Conservation (phyloP, 2,888 invertebrate species). For the Elysia crispata region DNA sequence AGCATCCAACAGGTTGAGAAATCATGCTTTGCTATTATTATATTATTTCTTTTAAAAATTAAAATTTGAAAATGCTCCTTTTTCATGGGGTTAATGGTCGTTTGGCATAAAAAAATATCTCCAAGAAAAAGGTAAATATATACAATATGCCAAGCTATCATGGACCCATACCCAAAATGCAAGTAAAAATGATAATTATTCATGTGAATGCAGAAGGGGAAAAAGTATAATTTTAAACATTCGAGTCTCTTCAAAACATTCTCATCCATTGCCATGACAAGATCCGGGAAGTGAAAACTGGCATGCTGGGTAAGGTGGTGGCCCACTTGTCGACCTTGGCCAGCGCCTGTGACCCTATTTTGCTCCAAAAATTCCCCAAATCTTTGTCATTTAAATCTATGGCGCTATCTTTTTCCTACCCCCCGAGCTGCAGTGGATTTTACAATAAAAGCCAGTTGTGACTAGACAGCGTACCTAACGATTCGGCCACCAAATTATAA, state of each 20-base stretch:
- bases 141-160: slow-evolving; percentile 49
- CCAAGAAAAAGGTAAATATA: slow-evolving; percentile 36
- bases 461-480: too few relatives aligned
- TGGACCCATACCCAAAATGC: slow-evolving; percentile 43
- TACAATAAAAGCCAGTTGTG: too few relatives aligned
- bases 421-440: too few relatives aligned
- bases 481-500: too few relatives aligned
- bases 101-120: slow-evolving; percentile 33
- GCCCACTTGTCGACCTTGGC: too few relatives aligned
- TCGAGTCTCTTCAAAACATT: neutral
- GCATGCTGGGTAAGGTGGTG: too few relatives aligned
- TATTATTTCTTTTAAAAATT: neutral
- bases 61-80: slow-evolving; percentile 25
- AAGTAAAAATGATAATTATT: neutral
- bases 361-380: too few relatives aligned
- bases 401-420: too few relatives aligned
- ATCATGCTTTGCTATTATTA: slow-evolving; percentile 34
- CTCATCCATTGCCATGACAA: too few relatives aligned
- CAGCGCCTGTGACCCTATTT: too few relatives aligned
- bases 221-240: neutral
- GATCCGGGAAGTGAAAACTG: too few relatives aligned
- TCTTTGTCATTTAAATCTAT: too few relatives aligned
- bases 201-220: neutral
- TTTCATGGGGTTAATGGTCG: slow-evolving; percentile 28
- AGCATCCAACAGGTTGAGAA: neutral